Evolutionary conservation across 2,888 invertebrate genomes (phyloP), one percentile per base, ranked within the genome.

Genomic region (Cataglyphis rosenhaueri): DNA sequence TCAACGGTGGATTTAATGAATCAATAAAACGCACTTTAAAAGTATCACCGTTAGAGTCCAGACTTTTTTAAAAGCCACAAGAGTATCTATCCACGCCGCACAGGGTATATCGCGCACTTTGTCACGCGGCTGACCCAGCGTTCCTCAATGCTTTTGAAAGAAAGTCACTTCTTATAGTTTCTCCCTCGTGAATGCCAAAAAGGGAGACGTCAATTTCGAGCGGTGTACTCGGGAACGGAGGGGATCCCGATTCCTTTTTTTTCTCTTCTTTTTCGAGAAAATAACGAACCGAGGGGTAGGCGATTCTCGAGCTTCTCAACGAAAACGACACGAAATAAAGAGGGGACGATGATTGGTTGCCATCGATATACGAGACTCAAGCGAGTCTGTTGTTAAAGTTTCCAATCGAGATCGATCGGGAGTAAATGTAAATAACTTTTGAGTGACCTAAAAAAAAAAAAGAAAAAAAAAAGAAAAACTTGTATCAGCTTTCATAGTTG

Each of bases 111-210:
- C 75, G 64, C 68, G 66, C 76, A 59, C 38, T 32, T 41, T 65
- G 66, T 44, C 82, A 70, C 83, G 44, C 65, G 68, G 73, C 82
- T 88, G 85, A 84, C 71, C 83, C 65, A 83, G 76, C 76, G 66
- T 82, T 86, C 78, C 68, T 76, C 75, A 85, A 88, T 88, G 81
- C 73, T 70, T 82, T 81, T 38, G 64, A 81, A 83, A 82, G 57
- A 48, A 66, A 68, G 44, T 21, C 70, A 32, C 21, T 81, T 78
- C 71, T 66, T 66, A 21, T 52, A 59, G 78, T 83, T 65, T 75
- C 61, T 79, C 84, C 83, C 85, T 18, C 32, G 68, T 75, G 85
- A 84, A 84, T 82, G 79, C 70, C 68, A 44, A 83, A 83, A 48
- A 18, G 41, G 44, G 52, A 65, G 41, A 35, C 70, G 75, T 81